phyloP scores from a whole-genome alignment of 2,888 invertebrate species.

The Eupithecia subumbrata region DNA sequence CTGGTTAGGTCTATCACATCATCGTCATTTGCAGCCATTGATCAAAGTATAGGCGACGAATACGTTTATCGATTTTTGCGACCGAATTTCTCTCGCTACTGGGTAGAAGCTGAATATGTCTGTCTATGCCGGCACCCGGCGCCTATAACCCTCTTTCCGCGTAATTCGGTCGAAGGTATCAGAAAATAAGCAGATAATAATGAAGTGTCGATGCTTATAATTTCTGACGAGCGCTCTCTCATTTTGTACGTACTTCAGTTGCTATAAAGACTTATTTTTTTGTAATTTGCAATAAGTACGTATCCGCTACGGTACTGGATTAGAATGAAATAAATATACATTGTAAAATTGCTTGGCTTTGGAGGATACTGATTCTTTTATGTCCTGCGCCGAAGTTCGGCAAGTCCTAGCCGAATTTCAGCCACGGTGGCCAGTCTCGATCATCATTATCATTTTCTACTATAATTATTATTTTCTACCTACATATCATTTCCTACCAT shows the following conservation, averaged over 20 bases:
- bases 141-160: slow-evolving; percentile 11
- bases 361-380: no score
- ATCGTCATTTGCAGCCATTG: background rate
- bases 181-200: slow-evolving; percentile 75
- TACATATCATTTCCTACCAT: no score
- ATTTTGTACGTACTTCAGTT: slow-evolving; percentile 11
- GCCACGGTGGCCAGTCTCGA: no score
- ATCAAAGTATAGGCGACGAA: background rate
- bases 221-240: slow-evolving; percentile 14
- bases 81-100: background rate
- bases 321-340: no score
- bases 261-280: background rate
- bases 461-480: no score
- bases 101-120: background rate
- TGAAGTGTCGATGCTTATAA: slow-evolving; percentile 67
- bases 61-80: background rate
- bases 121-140: background rate
- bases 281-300: background rate
- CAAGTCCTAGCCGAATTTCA: no score
- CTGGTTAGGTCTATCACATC: background rate
- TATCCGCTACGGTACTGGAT: no score
- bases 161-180: slow-evolving; percentile 50
- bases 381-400: no score
- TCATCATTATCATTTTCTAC: no score
- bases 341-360: no score